Evolutionary conservation across 2,113 vertebrate species (phyloP).

Genomic region (Protobothrops mucrosquamatus): DNA sequence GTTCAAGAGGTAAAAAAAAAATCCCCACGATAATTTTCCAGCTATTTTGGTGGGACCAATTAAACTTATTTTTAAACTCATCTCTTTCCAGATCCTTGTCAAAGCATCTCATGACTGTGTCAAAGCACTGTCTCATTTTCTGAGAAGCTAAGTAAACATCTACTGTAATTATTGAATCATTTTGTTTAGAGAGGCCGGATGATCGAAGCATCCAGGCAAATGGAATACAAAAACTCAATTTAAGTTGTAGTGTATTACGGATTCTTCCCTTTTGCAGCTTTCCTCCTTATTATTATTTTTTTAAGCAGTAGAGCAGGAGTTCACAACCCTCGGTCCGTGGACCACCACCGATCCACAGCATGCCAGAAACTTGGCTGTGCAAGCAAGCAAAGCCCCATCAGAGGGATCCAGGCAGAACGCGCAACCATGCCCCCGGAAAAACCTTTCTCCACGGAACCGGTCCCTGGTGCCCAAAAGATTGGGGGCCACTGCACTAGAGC

Average conservation of each 20-base stretch:
- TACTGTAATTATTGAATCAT: not conserved
- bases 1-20: constrained; percentile 14
- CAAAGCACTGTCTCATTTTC: not conserved
- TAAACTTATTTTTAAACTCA: constrained; percentile 18
- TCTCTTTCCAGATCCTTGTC: not conserved
- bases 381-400: too few relatives aligned
- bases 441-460: too few relatives aligned
- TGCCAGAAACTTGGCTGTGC: too few relatives aligned
- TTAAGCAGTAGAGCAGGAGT: too few relatives aligned
- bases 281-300: not conserved
- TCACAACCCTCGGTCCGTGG: too few relatives aligned
- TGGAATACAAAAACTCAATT: not conserved
- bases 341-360: too few relatives aligned
- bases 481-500: not conserved
- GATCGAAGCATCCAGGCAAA: not conserved
- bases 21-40: rapidly evolving
- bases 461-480: too few relatives aligned
- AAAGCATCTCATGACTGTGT: not conserved
- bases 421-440: too few relatives aligned
- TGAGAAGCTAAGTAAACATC: not conserved
- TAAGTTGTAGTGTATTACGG: not conserved
- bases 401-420: too few relatives aligned
- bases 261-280: not conserved
- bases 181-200: not conserved
- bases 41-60: constrained; percentile 39